Base-by-base conservation (phyloP, 2,888 invertebrate species). In the Drosophila hamatofila region DNA sequence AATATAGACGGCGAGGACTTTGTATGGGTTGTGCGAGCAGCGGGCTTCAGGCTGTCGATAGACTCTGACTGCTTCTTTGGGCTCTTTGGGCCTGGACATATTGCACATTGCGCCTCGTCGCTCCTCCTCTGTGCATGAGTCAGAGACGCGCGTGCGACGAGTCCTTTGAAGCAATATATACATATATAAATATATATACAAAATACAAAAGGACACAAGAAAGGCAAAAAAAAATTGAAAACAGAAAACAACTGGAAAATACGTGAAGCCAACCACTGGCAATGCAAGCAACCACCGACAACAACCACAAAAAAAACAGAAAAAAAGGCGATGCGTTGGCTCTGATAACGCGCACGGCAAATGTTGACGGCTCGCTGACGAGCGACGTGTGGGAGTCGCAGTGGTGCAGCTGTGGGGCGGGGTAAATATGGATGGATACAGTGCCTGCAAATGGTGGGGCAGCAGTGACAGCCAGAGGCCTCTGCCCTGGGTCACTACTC, bases 321-420 rank as follows among this genome's bases (percentile, higher is more conserved):
- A 18, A 9, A 27, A 41, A 44, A 14, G 14, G 39, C 63, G 78
- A 78, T 76, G 73, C 60, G 68, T 74, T 73, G 58, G 39, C n/a
- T 35, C 68, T 68, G 74, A 76, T 76, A 76, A 76, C 46, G 57
- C 55, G 60, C 78, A 78, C 63, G 68, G 75, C 62, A 78, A 64
- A 61, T 41, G 76, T 64, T 61, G 78, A 71, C 61, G 72, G 67
- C n/a, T 49, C 56, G 67, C 66, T 76, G 68, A 54, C 65, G 77
- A 35, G 35, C 39, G 14, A 52, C 52, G 46, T 44, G 44, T 21
- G 56, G n/a, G 42, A 11, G 42, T 42, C 16, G 42, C 9, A n/a
- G 48, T 11, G 44, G 11, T 39, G 46, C 14, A n/a, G 30, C 4
- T 0, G 44, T 12, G 12, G 14, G 21, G 44, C 35, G 37, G 49